Base-by-base conservation (phyloP, 64 coral and sea anemone genomes). In the Stichodactyla helianthus region DNA sequence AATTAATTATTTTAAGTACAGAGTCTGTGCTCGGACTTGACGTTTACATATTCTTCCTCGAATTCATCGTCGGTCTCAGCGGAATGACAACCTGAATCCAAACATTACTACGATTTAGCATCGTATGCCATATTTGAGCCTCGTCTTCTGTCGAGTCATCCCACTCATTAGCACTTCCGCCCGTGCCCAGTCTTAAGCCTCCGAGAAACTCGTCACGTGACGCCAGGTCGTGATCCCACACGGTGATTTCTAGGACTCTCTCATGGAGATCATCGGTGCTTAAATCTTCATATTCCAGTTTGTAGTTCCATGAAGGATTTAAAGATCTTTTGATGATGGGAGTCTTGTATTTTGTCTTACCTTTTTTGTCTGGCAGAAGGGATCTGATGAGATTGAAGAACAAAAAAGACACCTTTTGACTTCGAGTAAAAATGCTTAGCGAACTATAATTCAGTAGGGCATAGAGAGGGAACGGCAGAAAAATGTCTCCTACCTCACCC, bases 281-380 rank as follows among this genome's bases (percentile, higher is more conserved):
- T n/a, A 99, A 71, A 50, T 90, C 87, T 51, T 99, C 93, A 56
- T 95, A 99, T 27, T 83, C 78, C 57, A 99, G 89, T 87, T 99
- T 99, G 86, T 99, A 90, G 82, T 99, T 90, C 86, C 93, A 99
- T 5, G 88, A 89, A 8, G 97, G 97, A 82, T 99, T 99, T 57
- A 99, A 79, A 27, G 88, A 95, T 85, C 91, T 81, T 61, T 95
- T 95, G 14, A 95, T 93, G 2, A 95, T 23, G 5, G 90, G 88
- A 10, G 97, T 93, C 53, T 99, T 95, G 50, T 94, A 85, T 27
- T 91, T 94, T 6, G 84, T 86, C 79, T 92, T 95, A 1, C 93
- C 93, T 88, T 93, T 92, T 53, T 92, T 94, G 77, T 99, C 97
- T n/a, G 97, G 97, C 58, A 95, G 91, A 31, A 99, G 86, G 22